Conservation (phyloP, 2,888 invertebrate genomes). For the Yponomeuta malinellus region DNA sequence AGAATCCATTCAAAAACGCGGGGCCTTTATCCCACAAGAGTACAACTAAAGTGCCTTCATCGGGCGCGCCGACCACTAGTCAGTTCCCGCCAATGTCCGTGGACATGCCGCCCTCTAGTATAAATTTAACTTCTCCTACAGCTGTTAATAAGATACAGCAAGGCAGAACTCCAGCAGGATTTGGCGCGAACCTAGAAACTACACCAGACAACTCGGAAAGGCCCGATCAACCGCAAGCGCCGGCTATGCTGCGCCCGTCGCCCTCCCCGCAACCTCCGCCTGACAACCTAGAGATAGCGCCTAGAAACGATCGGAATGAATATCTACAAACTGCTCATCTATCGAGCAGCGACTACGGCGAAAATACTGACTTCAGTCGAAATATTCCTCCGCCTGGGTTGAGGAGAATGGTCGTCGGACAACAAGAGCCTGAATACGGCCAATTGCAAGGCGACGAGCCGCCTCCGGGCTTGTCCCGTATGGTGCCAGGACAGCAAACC, state of each 20-base stretch:
- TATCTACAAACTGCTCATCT: conserved; percentile 86
- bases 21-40: conserved; percentile 67
- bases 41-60: conserved; percentile 35
- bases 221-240: conserved; percentile 65
- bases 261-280: conserved; percentile 48
- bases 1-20: conserved; percentile 65
- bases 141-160: conserved; percentile 54
- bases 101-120: conserved; percentile 38
- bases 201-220: conserved; percentile 82
- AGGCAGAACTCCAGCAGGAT: conserved; percentile 48
- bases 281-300: conserved; percentile 78
- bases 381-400: conserved; percentile 78
- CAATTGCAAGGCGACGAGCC: conserved; percentile 64
- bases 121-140: conserved; percentile 51
- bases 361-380: conserved; percentile 65
- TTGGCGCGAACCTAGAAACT: conserved; percentile 78
- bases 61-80: conserved; percentile 29
- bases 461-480: conserved; percentile 68
- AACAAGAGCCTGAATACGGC: conserved; percentile 74
- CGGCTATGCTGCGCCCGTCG: conserved; percentile 40
- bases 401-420: conserved; percentile 80
- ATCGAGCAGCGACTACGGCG: conserved; percentile 72
- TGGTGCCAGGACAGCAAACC: conserved; percentile 71
- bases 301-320: conserved; percentile 83
- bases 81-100: conserved; percentile 26